phyloP scores from a whole-genome alignment of 2,888 invertebrate species.

The Ectemnius cavifrons region DNA sequence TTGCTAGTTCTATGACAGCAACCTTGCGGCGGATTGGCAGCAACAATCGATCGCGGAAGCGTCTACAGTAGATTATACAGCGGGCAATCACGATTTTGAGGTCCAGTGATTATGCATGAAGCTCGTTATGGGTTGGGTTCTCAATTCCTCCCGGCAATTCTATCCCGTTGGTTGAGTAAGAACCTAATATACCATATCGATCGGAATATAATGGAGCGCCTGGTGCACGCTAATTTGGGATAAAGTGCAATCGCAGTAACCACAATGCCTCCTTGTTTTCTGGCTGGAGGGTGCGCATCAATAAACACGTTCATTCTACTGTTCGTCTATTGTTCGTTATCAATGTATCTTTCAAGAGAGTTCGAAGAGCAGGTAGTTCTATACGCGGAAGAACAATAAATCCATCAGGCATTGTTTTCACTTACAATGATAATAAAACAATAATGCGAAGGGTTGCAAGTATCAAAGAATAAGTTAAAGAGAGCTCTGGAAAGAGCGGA shows the following conservation, averaged over 20 bases:
- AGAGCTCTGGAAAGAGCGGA: slow-evolving; percentile 15
- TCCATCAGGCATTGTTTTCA: no score
- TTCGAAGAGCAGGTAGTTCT: no score
- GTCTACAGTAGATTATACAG: background rate
- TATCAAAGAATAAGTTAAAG: no score
- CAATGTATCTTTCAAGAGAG: no score
- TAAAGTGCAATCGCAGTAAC: background rate
- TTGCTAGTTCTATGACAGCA: background rate
- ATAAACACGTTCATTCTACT: no score
- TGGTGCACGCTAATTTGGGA: background rate
- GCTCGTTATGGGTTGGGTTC: slow-evolving; percentile 22
- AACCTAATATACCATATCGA: slow-evolving; percentile 13
- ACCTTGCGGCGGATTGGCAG: slow-evolving; percentile 2
- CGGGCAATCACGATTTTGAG: slow-evolving; percentile 3
- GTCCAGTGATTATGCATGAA: slow-evolving; percentile 17
- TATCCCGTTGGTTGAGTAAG: slow-evolving; percentile 17
- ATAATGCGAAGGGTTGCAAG: no score
- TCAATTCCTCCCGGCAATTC: slow-evolving; percentile 4
- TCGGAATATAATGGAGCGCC: background rate
- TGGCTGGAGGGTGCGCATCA: no score
- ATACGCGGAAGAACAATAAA: no score
- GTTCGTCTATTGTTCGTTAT: no score
- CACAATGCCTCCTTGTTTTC: no score
- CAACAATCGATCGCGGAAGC: background rate
- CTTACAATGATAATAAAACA: no score